Evolutionary conservation across 2,888 invertebrate species (phyloP), one percentile per base, ranked within the genome.

Genomic region (Strigamia transsilvanica): DNA sequence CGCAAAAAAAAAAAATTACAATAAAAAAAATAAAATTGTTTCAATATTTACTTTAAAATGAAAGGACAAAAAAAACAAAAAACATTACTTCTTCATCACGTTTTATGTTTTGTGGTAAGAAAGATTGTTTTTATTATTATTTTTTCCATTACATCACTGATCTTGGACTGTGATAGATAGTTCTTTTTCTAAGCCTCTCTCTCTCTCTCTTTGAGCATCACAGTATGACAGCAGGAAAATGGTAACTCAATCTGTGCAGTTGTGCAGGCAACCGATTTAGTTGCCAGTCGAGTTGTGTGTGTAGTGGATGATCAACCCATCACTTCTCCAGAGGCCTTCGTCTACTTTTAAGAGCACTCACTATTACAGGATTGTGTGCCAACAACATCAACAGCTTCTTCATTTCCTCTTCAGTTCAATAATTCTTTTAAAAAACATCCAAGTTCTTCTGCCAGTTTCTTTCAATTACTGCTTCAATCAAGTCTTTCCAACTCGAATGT

Each of bases 221-320:
- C 61, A 23, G n/a, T n/a, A 15, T 46, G 61, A 66, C 61, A 66
- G 61, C 61, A 66, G 61, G 61, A 66, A 66, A 66, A 66, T 66
- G 61, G 61, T 66, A 66, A 66, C 61, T 66, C 61, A 23, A 66
- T 66, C 61, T 66, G 61, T 66, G 18, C 21, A 23, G 61, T 66
- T 66, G 61, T 66, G 61, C 61, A 66, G 61, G 61, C 61, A 66
- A 46, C n/a, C 61, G 61, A 66, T 66, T 66, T 66, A 23, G 61
- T 18, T 66, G 61, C 61, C 61, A 66, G 61, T 66, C 61, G 23
- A 66, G 61, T 66, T 66, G 61, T 66, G 61, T 66, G 61, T 66
- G 61, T 66, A 66, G 61, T 66, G 61, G 61, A 66, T 66, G 61
- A 66, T 66, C 61, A 66, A 66, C 21, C 61, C 61, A 66, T 46